Conservation (phyloP, 2,797 vertebrate species). For the Rhincodon typus region DNA sequence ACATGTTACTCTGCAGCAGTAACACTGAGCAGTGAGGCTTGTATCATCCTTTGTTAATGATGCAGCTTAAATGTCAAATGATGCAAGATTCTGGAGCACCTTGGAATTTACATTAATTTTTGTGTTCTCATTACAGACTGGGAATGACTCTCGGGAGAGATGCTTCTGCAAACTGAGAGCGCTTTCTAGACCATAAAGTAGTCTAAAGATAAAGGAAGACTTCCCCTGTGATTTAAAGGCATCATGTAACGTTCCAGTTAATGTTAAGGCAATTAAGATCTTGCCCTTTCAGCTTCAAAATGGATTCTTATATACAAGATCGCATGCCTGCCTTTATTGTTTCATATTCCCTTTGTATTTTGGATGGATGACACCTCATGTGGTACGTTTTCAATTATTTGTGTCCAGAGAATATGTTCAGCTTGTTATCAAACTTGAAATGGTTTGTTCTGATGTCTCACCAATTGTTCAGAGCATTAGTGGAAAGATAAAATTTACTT, state of each 20-base stretch:
- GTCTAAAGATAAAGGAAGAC: neutral
- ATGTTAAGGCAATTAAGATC: neutral
- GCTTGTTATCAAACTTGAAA: slow-evolving; percentile 4
- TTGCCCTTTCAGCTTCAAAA: neutral
- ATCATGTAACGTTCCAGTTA: slow-evolving; percentile 12
- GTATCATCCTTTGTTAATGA: neutral
- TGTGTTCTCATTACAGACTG: neutral
- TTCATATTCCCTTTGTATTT: neutral
- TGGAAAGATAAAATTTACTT: too few relatives aligned
- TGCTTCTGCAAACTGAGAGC: neutral
- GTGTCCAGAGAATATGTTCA: neutral
- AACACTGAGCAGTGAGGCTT: neutral
- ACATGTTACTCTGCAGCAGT: neutral
- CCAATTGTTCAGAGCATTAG: too few relatives aligned
- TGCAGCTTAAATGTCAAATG: slow-evolving; percentile 9
- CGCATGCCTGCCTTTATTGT: neutral
- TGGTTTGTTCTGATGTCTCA: neutral
- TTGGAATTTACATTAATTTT: neutral
- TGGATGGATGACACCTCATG: neutral
- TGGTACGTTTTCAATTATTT: neutral
- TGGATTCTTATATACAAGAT: neutral
- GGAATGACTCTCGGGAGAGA: neutral
- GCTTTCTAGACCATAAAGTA: neutral
- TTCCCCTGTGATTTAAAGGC: neutral
- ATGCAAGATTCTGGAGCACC: neutral